Base-by-base conservation (phyloP, 1,140 invertebrate genomes). In the Trinorchestia longiramus region DNA sequence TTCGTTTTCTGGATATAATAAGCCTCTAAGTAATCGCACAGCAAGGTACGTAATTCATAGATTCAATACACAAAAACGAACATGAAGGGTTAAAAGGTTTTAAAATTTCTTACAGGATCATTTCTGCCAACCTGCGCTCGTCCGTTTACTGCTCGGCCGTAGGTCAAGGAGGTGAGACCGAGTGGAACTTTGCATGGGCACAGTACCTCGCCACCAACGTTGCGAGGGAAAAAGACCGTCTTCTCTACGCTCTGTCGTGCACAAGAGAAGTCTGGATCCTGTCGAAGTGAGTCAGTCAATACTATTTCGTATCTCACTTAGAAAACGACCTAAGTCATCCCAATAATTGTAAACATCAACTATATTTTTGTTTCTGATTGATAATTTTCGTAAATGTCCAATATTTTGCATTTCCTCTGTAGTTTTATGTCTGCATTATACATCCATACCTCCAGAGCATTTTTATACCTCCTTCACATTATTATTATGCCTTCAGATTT, bases 181-280 rank as follows among this genome's bases (percentile, higher is more conserved):
- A 97, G 95, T 98, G 97, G 97, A 96, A 97, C 45, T 97, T 97
- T 96, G 96, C 97, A 36, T 97, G 97, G 96, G 95, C 97, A 43
- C 96, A 97, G 90, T 98, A 97, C 96, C 96, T 97, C 43, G 96
- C 96, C n/a, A 95, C 97, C 8, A 97, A 97, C 88, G 97, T 97
- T 4, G 97, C 97, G 0, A 97, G 98, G 1, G 98, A 99, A 95
- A 98, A 98, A 97, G 97, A 97, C 43, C 97, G 97, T 0, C 98
- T 99, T 87, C 97, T 99, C 28, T 97, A 97, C 8, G 98, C 98
- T 11, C 97, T 99, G 44, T 98, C 98, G 36, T 99, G 99, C 97
- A 96, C 97, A 36, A 97, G 97, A 95, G 97, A 98, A 96, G 96
- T 97, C 4, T 97, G 97, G 96, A 96, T 98, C n/a, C 96, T 98